Evolutionary conservation across 2,888 invertebrate genomes (phyloP).

Genomic region (Chloroclysta siterata): DNA sequence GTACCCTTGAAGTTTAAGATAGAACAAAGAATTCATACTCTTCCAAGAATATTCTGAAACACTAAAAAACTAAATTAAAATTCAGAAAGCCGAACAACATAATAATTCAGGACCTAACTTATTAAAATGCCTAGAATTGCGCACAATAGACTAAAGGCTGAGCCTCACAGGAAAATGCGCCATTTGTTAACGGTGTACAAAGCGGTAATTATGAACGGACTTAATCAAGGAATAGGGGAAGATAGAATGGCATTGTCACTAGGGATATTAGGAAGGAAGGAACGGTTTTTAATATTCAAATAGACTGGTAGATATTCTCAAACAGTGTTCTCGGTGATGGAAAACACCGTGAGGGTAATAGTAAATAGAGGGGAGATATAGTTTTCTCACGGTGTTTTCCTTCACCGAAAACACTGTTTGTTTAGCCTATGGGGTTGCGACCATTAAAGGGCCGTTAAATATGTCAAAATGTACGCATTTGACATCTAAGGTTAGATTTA

Average conservation of each 20-base stretch:
- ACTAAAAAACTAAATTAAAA: background rate
- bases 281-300: background rate
- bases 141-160: constrained; percentile 20
- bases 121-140: constrained; percentile 18
- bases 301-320: no score
- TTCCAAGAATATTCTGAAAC: background rate
- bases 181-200: constrained; percentile 34
- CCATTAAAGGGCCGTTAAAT: no score
- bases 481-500: no score
- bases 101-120: constrained; percentile 4
- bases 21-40: background rate
- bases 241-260: constrained; percentile 16
- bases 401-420: no score
- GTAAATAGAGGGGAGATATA: no score
- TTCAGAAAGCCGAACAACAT: background rate
- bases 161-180: constrained; percentile 18
- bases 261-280: background rate
- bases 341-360: no score
- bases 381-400: no score
- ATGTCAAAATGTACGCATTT: no score
- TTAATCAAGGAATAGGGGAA: constrained; percentile 13
- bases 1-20: no score
- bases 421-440: no score
- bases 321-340: no score
- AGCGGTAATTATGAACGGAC: constrained; percentile 35